These are phyloP conservation scores for Campylomormyrus tamandua DNA, from an alignment of 2,113 vertebrate species.

Conservation along the genomic window DNA sequence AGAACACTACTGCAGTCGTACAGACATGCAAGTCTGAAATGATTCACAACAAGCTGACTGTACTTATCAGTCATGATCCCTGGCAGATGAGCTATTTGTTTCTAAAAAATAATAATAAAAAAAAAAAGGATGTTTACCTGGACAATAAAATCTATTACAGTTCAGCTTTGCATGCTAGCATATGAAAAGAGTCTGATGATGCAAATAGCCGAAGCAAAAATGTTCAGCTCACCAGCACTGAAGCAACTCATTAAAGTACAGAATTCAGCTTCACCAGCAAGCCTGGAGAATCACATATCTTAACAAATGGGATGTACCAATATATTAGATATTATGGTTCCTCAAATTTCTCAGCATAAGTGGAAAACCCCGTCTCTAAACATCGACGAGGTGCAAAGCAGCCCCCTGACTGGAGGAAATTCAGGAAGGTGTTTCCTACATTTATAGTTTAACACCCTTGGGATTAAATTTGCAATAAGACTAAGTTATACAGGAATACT, in stretches of 20 bases:
- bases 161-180: neutral
- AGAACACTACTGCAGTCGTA: neutral
- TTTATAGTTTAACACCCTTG: neutral
- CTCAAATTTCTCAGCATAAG: neutral
- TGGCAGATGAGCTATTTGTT: neutral
- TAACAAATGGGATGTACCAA: neutral
- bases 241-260: neutral
- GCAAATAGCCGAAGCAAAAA: neutral
- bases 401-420: neutral
- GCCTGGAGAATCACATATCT: neutral
- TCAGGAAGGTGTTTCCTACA: neutral
- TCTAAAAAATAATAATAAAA: neutral
- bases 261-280: neutral
- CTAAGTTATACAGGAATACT: neutral
- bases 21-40: neutral
- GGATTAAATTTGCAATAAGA: neutral
- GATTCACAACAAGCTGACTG: neutral
- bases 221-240: neutral
- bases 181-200: neutral
- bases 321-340: neutral
- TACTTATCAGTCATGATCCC: neutral
- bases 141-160: neutral
- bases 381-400: neutral
- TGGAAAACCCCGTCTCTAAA: neutral
- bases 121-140: neutral